These are phyloP conservation scores for Melieria crassipennis DNA, from an alignment of 2,888 invertebrate genomes.

Conservation along the genomic window DNA sequence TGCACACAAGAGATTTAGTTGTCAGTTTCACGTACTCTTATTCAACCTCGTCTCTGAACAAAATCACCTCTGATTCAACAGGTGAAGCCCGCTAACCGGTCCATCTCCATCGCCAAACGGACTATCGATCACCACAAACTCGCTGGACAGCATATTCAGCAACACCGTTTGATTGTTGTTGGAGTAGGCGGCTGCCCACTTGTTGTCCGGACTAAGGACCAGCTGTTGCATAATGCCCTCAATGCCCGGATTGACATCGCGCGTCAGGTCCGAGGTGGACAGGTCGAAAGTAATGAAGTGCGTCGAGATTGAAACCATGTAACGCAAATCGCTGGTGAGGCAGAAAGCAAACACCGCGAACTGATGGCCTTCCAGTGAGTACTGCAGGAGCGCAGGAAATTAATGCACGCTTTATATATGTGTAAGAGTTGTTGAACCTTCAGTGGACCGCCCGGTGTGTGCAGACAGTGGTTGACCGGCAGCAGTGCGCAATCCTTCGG, in stretches of 20 bases:
- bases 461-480: conserved; percentile 94
- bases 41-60: neutral
- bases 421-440: conserved; percentile 71
- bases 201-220: conserved; percentile 92
- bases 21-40: neutral
- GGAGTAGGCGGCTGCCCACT: conserved; percentile 94
- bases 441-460: conserved; percentile 98
- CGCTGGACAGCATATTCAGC: conserved; percentile 92
- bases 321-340: conserved; percentile 87
- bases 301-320: conserved; percentile 96
- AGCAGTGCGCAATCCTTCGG: conserved; percentile 88
- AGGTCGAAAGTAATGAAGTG: conserved; percentile 97
- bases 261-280: conserved; percentile 92
- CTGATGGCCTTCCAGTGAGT: conserved; percentile 96
- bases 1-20: conserved; percentile 35
- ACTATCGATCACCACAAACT: conserved; percentile 87
- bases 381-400: conserved; percentile 68
- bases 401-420: neutral
- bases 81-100: conserved; percentile 72
- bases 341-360: conserved; percentile 96
- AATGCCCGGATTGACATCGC: conserved; percentile 91
- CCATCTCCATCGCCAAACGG: conserved; percentile 75
- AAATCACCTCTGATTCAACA: conserved; percentile 72
- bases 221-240: conserved; percentile 97
- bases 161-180: conserved; percentile 96